phyloP scores from a whole-genome alignment of 2,113 vertebrate genomes.

The Stigmatopora argus region DNA sequence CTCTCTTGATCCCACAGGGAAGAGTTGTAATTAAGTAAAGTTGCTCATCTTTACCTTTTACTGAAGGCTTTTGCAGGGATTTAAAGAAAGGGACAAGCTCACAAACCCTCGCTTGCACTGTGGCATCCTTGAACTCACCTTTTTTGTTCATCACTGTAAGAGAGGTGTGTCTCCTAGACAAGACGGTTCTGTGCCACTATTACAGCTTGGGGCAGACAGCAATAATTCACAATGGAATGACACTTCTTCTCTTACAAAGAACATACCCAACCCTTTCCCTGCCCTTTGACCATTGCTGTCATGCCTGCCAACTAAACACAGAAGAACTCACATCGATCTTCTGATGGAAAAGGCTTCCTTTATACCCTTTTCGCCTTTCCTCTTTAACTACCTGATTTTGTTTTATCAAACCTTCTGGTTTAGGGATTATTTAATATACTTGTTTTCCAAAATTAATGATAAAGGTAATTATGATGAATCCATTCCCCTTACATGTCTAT shows the following conservation, averaged over 20 bases:
- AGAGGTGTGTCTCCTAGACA: slow-evolving; percentile 42
- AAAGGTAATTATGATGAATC: slow-evolving; percentile 24
- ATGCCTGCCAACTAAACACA: slow-evolving; percentile 37
- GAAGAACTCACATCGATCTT: slow-evolving; percentile 56
- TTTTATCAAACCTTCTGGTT: slow-evolving; percentile 28
- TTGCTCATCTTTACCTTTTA: slow-evolving; percentile 29
- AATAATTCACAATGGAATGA: slow-evolving; percentile 29
- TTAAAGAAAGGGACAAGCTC: slow-evolving; percentile 42
- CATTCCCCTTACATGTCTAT: slow-evolving; percentile 22
- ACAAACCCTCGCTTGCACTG: slow-evolving; percentile 35
- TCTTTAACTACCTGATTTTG: slow-evolving; percentile 23
- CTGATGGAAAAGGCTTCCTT: slow-evolving; percentile 54
- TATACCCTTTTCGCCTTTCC: slow-evolving; percentile 29
- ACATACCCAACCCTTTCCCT: slow-evolving; percentile 36
- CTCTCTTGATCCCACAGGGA: slow-evolving; percentile 39
- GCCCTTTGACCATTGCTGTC: slow-evolving; percentile 55
- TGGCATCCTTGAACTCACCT: slow-evolving; percentile 27
- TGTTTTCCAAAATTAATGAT: slow-evolving; percentile 24
- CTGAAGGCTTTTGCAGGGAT: slow-evolving; percentile 2
- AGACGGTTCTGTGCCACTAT: slow-evolving; percentile 14
- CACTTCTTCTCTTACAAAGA: slow-evolving; percentile 59
- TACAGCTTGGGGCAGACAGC: slow-evolving; percentile 23
- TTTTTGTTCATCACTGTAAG: slow-evolving; percentile 49
- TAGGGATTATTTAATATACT: slow-evolving; percentile 16
- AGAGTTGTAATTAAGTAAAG: slow-evolving; percentile 38